A percentile compares a stretch with the other conserved stretches of the same genome.
phyloP scores from a whole-genome alignment of 2,113 vertebrate species.

The Nycticebus coucang region DNA sequence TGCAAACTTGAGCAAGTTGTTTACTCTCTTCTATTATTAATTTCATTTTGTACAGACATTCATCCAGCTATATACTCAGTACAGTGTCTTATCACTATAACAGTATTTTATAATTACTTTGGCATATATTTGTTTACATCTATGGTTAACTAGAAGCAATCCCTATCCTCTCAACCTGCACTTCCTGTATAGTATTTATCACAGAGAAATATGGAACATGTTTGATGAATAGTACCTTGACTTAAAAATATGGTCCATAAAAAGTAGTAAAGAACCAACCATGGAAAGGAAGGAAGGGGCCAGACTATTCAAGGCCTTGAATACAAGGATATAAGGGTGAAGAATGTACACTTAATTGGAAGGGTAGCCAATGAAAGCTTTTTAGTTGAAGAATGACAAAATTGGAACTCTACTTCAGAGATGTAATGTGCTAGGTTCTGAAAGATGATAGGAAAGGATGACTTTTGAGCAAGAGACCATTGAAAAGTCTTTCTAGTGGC shows the following conservation, averaged over 20 bases:
- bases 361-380: neutral
- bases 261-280: slow-evolving; percentile 27
- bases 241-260: neutral
- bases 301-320: neutral
- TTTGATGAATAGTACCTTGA: neutral
- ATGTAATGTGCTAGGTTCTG: neutral
- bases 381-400: neutral
- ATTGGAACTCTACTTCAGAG: neutral
- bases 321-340: neutral
- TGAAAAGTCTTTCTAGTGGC: neutral
- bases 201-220: neutral
- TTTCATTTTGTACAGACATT: neutral
- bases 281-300: neutral
- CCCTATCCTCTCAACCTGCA: neutral
- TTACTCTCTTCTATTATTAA: neutral
- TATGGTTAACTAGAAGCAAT: neutral
- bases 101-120: neutral
- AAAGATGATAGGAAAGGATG: neutral
- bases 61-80: neutral
- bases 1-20: neutral
- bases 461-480: neutral
- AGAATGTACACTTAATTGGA: neutral
- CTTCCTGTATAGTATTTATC: neutral
- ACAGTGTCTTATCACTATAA: neutral
- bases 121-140: neutral